Conservation (phyloP, 2,113 vertebrate species). For the Bagarius yarrelli region DNA sequence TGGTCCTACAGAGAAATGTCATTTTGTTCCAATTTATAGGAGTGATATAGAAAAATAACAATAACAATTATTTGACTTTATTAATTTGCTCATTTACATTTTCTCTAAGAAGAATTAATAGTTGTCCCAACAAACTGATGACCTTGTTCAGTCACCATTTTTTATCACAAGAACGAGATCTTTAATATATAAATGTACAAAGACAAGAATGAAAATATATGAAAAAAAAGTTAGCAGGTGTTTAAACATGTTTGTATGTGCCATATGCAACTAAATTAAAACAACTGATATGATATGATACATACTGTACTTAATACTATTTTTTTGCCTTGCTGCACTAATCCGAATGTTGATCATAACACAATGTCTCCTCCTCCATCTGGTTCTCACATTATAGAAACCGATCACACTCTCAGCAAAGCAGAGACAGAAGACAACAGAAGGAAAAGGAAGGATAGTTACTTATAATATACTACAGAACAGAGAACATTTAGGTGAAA, state of each 20-base stretch:
- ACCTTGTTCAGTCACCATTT: too few relatives aligned
- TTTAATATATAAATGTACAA: too few relatives aligned
- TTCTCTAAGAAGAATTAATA: not conserved
- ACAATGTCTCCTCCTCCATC: slow-evolving; percentile 7
- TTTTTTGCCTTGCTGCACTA: not conserved
- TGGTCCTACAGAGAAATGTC: not conserved
- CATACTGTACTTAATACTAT: too few relatives aligned
- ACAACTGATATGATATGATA: too few relatives aligned
- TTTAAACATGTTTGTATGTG: too few relatives aligned
- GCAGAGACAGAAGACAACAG: not conserved
- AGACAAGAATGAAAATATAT: too few relatives aligned
- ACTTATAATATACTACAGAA: not conserved
- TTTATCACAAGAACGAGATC: too few relatives aligned
- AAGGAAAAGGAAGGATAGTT: not conserved
- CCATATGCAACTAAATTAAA: too few relatives aligned
- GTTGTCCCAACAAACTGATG: not conserved
- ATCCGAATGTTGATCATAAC: not conserved
- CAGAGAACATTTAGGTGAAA: not conserved
- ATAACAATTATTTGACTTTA: not conserved
- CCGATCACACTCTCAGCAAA: not conserved
- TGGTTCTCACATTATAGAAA: not conserved
- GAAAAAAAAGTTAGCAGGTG: too few relatives aligned
- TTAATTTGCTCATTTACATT: not conserved
- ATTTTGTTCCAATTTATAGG: not conserved
- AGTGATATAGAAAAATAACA: not conserved